Percentiles rank a stretch among this genome's conserved stretches.
phyloP scores from a whole-genome alignment of 2,888 invertebrate species.

The Drosophila incognita region DNA sequence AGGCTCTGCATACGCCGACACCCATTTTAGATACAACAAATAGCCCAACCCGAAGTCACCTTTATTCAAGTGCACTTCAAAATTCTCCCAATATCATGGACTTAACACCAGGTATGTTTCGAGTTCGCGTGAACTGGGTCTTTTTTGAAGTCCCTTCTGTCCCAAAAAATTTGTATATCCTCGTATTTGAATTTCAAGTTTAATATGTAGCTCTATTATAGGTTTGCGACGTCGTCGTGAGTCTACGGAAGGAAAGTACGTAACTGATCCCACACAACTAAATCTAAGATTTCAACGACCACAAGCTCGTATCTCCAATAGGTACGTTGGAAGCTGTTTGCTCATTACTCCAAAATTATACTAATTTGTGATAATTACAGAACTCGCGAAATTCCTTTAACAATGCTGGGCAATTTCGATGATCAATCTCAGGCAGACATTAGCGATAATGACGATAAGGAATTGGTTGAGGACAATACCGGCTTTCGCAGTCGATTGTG shows the following conservation, averaged over 20 bases:
- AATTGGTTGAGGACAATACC: conserved; percentile 27
- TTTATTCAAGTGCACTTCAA: conserved; percentile 76
- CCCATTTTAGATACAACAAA: conserved; percentile 21
- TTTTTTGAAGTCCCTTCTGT: not conserved
- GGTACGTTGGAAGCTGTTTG: conserved; percentile 66
- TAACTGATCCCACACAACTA: conserved; percentile 92
- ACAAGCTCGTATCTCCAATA: conserved; percentile 85
- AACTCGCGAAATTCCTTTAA: conserved; percentile 86
- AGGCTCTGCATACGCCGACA: conserved; percentile 14
- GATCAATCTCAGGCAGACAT: conserved; percentile 78
- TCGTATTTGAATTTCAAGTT: not conserved
- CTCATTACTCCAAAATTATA: not conserved
- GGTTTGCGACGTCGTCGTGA: conserved; percentile 91
- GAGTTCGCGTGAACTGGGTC: not conserved
- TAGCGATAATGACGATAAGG: conserved; percentile 63
- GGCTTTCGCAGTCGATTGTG: conserved; percentile 5
- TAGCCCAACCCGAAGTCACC: conserved; percentile 46
- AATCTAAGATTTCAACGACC: conserved; percentile 92
- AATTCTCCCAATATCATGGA: conserved; percentile 85
- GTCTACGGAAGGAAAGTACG: conserved; percentile 91
- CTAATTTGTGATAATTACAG: conserved; percentile 38
- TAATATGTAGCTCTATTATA: not conserved
- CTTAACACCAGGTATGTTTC: conserved; percentile 86
- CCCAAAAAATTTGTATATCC: not conserved
- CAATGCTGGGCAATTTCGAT: conserved; percentile 84